Base-by-base conservation (phyloP, 2,888 invertebrate species). In the Sycophila texana region DNA sequence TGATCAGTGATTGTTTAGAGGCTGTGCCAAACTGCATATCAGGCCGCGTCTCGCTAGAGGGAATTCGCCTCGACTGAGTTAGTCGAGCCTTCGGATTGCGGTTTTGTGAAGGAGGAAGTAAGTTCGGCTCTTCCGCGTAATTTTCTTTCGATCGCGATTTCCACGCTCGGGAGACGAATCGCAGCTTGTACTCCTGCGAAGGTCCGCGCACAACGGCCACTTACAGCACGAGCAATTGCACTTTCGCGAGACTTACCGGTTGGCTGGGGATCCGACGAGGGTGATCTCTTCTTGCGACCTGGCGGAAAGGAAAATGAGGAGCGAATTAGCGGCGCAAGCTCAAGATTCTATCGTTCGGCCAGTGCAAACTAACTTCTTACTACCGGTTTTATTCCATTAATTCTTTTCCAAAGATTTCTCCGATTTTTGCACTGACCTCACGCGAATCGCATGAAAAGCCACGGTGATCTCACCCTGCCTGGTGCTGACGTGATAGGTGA, bases 401-500 rank as follows among this genome's bases (percentile, higher is more conserved):
- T 30, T 30, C 30, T 4, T 30, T 30, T 30, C 7, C 30, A 30
- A n/a, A n/a, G n/a, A n/a, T 30, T 30, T 30, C 30, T 30, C 5
- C 0, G 30, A 4, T 4, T 30, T 30, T 30, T 30, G 30, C 30
- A 30, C 30, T 30, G 30, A 30, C 30, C 30, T 2, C 30, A 30
- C 30, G 30, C 30, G 30, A 30, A 30, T 30, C 30, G 4, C 4
- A 0, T n/a, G n/a, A 4, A 30, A 30, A 30, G 30, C 30, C 2
- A 30, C 2, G 4, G 7, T 30, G 30, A 63, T 55, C 81, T 83
- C 86, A 92, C 93, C 93, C 91, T 92, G 92, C 81, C 92, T 92
- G 20, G 92, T 92, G 86, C 95, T 96, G 81, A 96, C 95, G 88
- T 94, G 93, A 88, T 94, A 96, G 0, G 96, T 95, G 3, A 96